Evolutionary conservation across 2,888 invertebrate genomes (phyloP), one percentile per base, ranked within the genome.

Genomic region (Leucophenga montana): DNA sequence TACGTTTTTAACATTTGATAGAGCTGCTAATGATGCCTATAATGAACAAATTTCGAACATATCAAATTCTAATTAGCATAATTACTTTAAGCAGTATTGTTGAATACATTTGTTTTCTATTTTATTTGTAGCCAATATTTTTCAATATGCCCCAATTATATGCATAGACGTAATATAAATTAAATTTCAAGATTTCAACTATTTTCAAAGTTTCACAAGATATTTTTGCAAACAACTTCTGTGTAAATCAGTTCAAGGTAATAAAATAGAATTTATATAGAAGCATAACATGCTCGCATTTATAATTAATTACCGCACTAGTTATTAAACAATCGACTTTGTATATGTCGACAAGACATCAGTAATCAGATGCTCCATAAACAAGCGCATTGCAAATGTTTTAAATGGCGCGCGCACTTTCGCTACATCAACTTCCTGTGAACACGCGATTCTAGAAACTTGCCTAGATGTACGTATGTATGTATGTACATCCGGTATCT

Each of bases 231-330:
- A 3, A 11, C 39, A 39, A 39, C 4, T 27, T 27, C 27, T 27
- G 11, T 39, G 39, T 39, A 39, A 39, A 39, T 39, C 39, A 39
- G 39, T 54, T 20, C 61, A 61, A 61, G 61, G 61, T 39, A 61
- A 61, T 61, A 14, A 57, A 22, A 14, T 9, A 1, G 39, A 61
- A 11, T 39, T 31, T 33, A 39, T 39, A 61, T 61, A n/a, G 39
- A 61, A 44, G 33, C 33, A 9, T 61, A 8, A 39, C 33, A 61
- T 61, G 16, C 20, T 16, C 46, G 13, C 33, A 18, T 44, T 61
- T 39, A n/a, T 64, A 80, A 80, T 80, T 84, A 80, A 80, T 84
- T 80, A 84, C 74, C 73, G 75, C 50, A 71, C 79, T 71, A 75
- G 68, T 68, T 70, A 44, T 66, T 69, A 62, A 54, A 9, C 39